A percentile compares a stretch with the other conserved stretches of the same genome.
phyloP scores from a whole-genome alignment of 1,140 invertebrate species.

The Drosophila grimshawi region DNA sequence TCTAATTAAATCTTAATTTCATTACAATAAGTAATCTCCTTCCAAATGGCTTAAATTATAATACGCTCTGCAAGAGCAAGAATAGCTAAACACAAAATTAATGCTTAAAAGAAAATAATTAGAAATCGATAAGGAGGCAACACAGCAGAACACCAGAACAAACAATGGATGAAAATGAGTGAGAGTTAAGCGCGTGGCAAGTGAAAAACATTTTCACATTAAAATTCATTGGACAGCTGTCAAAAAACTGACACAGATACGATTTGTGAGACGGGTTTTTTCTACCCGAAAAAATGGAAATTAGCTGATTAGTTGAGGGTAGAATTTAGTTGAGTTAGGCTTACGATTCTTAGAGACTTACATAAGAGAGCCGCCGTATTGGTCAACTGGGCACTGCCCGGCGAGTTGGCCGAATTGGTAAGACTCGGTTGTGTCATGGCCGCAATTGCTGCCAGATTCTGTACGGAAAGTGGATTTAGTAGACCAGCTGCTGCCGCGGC shows the following conservation, averaged over 20 bases:
- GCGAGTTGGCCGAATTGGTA: slow-evolving; percentile 86
- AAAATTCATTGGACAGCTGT: slow-evolving; percentile 32
- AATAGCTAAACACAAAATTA: too few relatives aligned
- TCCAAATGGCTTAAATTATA: too few relatives aligned
- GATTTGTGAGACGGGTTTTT: neutral
- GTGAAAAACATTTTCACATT: neutral
- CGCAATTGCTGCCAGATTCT: slow-evolving; percentile 95
- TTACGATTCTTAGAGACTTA: slow-evolving; percentile 53
- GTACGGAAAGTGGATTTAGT: slow-evolving; percentile 93
- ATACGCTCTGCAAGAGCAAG: too few relatives aligned
- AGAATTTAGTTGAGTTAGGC: neutral
- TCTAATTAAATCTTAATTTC: too few relatives aligned
- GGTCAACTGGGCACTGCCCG: slow-evolving; percentile 84
- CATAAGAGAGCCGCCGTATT: slow-evolving; percentile 83
- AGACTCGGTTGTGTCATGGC: slow-evolving; percentile 91
- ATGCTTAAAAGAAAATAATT: slow-evolving; percentile 48
- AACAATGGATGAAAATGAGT: slow-evolving; percentile 19
- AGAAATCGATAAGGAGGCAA: slow-evolving; percentile 52
- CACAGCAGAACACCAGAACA: neutral
- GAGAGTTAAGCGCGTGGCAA: neutral
- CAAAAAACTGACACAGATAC: slow-evolving; percentile 22
- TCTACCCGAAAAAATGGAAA: slow-evolving; percentile 25
- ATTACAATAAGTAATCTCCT: too few relatives aligned
- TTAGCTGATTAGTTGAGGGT: slow-evolving; percentile 42
- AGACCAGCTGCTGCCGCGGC: slow-evolving; percentile 86